Evolutionary conservation across 2,888 invertebrate genomes (phyloP).

Genomic region (Thymelicus lineola): DNA sequence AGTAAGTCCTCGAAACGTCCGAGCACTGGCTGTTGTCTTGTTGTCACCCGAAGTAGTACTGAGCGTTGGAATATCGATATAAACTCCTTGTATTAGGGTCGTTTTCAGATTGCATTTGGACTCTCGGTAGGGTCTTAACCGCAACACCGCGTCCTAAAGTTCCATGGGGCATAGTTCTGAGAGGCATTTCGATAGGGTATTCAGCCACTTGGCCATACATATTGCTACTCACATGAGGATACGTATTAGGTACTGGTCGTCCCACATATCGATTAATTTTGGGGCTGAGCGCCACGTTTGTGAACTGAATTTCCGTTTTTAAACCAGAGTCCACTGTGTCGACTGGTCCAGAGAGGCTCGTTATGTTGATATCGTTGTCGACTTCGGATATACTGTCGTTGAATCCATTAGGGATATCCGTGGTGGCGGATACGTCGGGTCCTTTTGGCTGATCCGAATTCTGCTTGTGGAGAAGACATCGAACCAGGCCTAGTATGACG

Average conservation of each 20-base stretch:
- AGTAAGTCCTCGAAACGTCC: constrained; percentile 84
- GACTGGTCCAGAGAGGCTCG: constrained; percentile 87
- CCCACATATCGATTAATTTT: constrained; percentile 82
- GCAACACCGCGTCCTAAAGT: constrained; percentile 77
- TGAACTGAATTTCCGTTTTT: constrained; percentile 78
- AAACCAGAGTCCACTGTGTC: constrained; percentile 78
- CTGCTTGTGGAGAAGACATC: constrained; percentile 88
- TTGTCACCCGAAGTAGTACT: constrained; percentile 92
- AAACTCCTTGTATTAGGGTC: constrained; percentile 86
- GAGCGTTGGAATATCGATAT: constrained; percentile 87
- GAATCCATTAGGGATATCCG: constrained; percentile 92
- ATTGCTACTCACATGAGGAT: constrained; percentile 79
- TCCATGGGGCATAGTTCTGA: constrained; percentile 78
- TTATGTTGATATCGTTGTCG: constrained; percentile 91
- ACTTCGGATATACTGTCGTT: constrained; percentile 94
- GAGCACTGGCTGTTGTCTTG: constrained; percentile 83
- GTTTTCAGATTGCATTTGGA: constrained; percentile 79
- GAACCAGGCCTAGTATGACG: constrained; percentile 88
- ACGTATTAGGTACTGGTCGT: constrained; percentile 78
- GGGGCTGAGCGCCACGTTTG: constrained; percentile 74
- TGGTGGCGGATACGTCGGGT: constrained; percentile 88
- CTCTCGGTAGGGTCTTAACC: constrained; percentile 76
- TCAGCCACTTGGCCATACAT: constrained; percentile 83
- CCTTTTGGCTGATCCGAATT: constrained; percentile 88
- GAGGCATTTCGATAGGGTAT: constrained; percentile 83